Evolutionary conservation across 2,113 vertebrate genomes (phyloP).

Genomic region (Chaetorhynchus papuensis): DNA sequence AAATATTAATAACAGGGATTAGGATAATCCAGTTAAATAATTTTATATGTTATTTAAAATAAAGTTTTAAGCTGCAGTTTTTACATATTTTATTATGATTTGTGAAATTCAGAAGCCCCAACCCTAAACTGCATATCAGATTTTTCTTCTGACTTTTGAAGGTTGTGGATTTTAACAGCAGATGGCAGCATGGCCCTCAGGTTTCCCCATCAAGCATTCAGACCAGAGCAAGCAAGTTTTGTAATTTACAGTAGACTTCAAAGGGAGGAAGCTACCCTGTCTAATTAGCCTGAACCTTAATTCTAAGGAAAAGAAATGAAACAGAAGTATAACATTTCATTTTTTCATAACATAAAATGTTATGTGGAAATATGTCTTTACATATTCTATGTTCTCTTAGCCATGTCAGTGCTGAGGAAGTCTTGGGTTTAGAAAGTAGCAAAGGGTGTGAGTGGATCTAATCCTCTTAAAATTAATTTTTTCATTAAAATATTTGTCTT

Average conservation of each 20-base stretch:
- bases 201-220: fast-evolving
- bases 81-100: not conserved
- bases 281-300: not conserved
- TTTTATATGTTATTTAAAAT: not conserved
- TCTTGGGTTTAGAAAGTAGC: not conserved
- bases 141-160: not conserved
- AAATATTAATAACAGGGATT: not conserved
- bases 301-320: not conserved
- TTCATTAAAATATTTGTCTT: not conserved
- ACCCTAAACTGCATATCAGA: fast-evolving
- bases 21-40: not conserved
- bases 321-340: not conserved
- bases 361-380: not conserved
- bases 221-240: fast-evolving
- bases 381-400: not conserved
- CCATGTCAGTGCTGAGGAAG: fast-evolving
- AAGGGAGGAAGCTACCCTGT: not conserved
- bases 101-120: not conserved
- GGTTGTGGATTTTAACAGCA: not conserved
- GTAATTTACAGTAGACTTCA: not conserved
- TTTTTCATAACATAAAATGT: not conserved
- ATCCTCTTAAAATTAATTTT: not conserved
- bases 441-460: not conserved
- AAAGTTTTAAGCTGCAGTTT: not conserved
- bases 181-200: not conserved